Conservation (phyloP, 2,888 invertebrate species). For the Campoletis raptor region DNA sequence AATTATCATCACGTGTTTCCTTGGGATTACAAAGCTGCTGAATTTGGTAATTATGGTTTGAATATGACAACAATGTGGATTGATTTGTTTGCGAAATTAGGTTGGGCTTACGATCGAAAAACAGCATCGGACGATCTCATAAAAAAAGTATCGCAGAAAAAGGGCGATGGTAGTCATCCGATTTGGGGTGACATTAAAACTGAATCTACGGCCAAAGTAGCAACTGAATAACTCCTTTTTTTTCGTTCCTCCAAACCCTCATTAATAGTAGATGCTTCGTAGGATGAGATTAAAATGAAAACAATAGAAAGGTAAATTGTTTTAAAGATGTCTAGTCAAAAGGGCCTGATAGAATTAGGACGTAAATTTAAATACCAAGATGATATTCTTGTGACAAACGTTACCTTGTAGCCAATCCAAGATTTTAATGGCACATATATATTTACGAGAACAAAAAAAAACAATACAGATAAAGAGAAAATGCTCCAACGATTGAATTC, state of each 20-base stretch:
- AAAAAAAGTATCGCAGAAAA: conserved; percentile 85
- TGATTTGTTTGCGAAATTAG: conserved; percentile 89
- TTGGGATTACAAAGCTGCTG: conserved; percentile 84
- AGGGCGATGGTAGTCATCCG: conserved; percentile 85
- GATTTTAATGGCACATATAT: background rate
- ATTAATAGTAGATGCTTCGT: conserved; percentile 30
- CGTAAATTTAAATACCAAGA: background rate
- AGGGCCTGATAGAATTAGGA: conserved; percentile 2
- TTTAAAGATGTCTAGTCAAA: background rate
- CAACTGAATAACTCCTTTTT: conserved; percentile 17
- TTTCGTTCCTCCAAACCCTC: background rate
- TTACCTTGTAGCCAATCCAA: background rate
- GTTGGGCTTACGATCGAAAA: conserved; percentile 92
- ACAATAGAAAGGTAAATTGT: background rate
- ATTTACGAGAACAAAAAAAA: background rate
- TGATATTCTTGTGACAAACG: conserved; percentile 22
- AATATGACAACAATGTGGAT: conserved; percentile 90
- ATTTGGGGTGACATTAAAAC: conserved; percentile 53
- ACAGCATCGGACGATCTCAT: conserved; percentile 87
- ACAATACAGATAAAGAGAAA: background rate
- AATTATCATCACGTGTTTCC: conserved; percentile 87
- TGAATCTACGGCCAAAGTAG: background rate
- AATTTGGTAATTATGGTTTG: conserved; percentile 76
- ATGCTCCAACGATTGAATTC: conserved; percentile 23
- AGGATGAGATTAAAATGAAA: background rate